Percentiles rank a stretch among this genome's conserved stretches.
Evolutionary conservation across 2,888 invertebrate genomes (phyloP).

Genomic region (Athetis lepigone): DNA sequence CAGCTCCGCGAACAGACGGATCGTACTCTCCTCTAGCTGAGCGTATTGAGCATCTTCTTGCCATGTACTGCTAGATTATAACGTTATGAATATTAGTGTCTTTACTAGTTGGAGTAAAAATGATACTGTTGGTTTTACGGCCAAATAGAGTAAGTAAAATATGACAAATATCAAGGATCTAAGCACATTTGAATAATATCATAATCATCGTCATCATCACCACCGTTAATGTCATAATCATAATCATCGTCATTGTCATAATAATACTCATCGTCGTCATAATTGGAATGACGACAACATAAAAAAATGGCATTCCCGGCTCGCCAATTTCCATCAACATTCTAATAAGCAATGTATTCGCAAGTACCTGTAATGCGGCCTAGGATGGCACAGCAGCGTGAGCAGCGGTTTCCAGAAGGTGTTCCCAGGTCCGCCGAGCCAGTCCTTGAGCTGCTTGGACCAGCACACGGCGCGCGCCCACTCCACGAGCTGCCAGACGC

Average conservation of each 20-base stretch:
- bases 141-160: too few relatives aligned
- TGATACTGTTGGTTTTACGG: too few relatives aligned
- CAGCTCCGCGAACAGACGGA: slow-evolving; percentile 95
- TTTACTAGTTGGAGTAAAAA: background rate
- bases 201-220: too few relatives aligned
- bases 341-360: too few relatives aligned
- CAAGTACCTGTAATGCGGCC: slow-evolving; percentile 78
- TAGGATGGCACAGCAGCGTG: slow-evolving; percentile 93
- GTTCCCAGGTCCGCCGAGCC: slow-evolving; percentile 96
- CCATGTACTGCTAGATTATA: slow-evolving; percentile 77
- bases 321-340: too few relatives aligned
- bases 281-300: too few relatives aligned
- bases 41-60: slow-evolving; percentile 88
- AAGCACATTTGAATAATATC: too few relatives aligned
- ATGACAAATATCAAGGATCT: too few relatives aligned
- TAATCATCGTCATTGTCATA: too few relatives aligned
- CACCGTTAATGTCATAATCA: too few relatives aligned
- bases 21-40: slow-evolving; percentile 93
- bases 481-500: slow-evolving; percentile 91
- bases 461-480: slow-evolving; percentile 95
- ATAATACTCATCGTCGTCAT: too few relatives aligned
- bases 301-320: too few relatives aligned
- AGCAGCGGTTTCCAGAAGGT: slow-evolving; percentile 97
- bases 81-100: slow-evolving; percentile 39
- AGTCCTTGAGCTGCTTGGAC: slow-evolving; percentile 95